Evolutionary conservation across 2,888 invertebrate species (phyloP).

Genomic region (Lasius platythorax): DNA sequence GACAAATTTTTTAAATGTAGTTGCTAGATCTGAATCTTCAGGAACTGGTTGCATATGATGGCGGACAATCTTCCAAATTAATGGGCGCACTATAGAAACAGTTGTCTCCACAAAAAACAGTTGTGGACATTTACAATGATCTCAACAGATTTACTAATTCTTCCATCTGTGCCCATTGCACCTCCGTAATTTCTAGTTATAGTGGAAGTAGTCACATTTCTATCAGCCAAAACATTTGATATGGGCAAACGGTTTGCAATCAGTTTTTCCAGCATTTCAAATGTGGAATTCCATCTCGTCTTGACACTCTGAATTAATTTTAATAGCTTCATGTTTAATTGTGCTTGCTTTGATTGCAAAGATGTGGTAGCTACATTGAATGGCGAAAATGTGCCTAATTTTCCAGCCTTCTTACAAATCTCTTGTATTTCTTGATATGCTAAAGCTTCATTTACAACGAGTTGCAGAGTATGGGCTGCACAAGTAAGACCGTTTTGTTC

Average conservation of each 20-base stretch:
- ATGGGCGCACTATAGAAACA: background rate
- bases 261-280: too few species aligned
- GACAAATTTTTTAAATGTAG: background rate
- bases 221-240: too few species aligned
- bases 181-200: constrained; percentile 35
- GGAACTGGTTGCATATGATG: background rate
- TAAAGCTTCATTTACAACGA: constrained; percentile 38
- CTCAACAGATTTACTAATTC: constrained; percentile 27
- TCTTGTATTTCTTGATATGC: constrained; percentile 10
- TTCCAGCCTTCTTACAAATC: constrained; percentile 23
- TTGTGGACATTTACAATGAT: constrained; percentile 40
- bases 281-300: constrained; percentile 21
- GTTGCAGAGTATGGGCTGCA: constrained; percentile 53
- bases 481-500: constrained; percentile 26
- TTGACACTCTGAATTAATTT: constrained; percentile 56
- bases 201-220: too few species aligned
- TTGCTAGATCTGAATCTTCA: background rate
- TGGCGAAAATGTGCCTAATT: constrained; percentile 53
- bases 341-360: constrained; percentile 53
- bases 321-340: constrained; percentile 33
- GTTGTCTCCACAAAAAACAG: constrained; percentile 45
- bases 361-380: constrained; percentile 52
- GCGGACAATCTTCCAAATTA: background rate
- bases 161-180: constrained; percentile 53
- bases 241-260: too few species aligned